Conservation (phyloP, 2,113 vertebrate genomes). For the Cyprinodon brontotheroides region DNA sequence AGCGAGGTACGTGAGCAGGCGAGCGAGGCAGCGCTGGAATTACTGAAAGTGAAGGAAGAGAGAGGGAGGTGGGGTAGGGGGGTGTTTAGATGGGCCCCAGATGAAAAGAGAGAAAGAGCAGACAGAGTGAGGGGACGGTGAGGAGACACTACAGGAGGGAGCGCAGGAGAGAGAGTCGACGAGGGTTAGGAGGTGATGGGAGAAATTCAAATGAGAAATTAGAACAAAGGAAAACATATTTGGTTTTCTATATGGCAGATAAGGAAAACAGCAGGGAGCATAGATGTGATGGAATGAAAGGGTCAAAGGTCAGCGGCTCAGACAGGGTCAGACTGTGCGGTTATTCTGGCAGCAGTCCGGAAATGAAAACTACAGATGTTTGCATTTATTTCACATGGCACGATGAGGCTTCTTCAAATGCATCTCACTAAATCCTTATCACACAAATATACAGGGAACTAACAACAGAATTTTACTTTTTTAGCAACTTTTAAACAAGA, state of each 20-base stretch:
- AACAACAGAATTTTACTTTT: no score
- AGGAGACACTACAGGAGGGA: slow-evolving; percentile 7
- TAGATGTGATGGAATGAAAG: slow-evolving; percentile 9
- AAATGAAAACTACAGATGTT: background rate
- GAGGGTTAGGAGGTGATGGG: background rate
- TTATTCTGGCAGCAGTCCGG: background rate
- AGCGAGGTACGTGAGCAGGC: slow-evolving; percentile 44
- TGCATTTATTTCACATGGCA: background rate
- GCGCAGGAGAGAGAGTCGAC: background rate
- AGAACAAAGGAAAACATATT: background rate
- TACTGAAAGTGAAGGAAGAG: slow-evolving; percentile 70
- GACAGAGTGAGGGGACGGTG: slow-evolving; percentile 20
- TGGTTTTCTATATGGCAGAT: background rate
- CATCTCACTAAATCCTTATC: no score
- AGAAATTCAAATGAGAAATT: background rate
- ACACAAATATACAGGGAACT: no score
- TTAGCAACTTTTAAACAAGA: no score
- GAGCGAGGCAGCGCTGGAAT: slow-evolving; percentile 62
- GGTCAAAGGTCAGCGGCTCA: slow-evolving; percentile 28
- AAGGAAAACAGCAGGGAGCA: slow-evolving; percentile 4
- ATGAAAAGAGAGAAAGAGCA: slow-evolving; percentile 35
- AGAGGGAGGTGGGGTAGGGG: slow-evolving; percentile 5
- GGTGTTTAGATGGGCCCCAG: slow-evolving; percentile 21
- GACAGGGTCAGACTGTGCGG: background rate
- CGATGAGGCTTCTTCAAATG: background rate